phyloP scores from a whole-genome alignment of 2,888 invertebrate species.

The Drosophila neonasuta region DNA sequence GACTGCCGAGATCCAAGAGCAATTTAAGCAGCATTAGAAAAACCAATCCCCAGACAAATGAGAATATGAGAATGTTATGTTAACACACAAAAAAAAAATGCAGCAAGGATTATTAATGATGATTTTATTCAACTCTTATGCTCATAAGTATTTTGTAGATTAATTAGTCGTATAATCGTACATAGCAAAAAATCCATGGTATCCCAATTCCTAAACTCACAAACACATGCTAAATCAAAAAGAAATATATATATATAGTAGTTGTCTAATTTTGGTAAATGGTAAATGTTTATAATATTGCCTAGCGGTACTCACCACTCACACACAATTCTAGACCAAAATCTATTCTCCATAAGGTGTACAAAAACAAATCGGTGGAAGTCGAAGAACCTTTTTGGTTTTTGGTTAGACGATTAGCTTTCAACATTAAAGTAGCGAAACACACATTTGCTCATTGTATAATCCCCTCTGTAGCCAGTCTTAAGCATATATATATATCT shows the following conservation, averaged over 20 bases:
- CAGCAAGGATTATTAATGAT: constrained; percentile 28
- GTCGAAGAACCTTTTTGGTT: neutral
- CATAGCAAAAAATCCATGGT: constrained; percentile 51
- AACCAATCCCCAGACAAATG: neutral
- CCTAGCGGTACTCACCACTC: constrained; percentile 21
- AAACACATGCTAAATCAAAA: neutral
- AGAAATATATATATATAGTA: constrained; percentile 13
- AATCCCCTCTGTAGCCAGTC: constrained; percentile 43
- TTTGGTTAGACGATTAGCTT: constrained; percentile 17
- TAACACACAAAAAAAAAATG: constrained; percentile 1
- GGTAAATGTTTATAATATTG: constrained; percentile 32
- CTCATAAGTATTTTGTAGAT: constrained; percentile 32
- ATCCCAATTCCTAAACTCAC: constrained; percentile 54
- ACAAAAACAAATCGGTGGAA: constrained; percentile 48
- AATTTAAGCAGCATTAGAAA: constrained; percentile 55
- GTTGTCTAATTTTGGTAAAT: constrained; percentile 42
- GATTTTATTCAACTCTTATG: constrained; percentile 48
- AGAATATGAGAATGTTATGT: constrained; percentile 45
- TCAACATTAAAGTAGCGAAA: constrained; percentile 14
- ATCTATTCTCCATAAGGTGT: constrained; percentile 56
- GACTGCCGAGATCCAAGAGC: constrained; percentile 60
- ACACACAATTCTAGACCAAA: constrained; percentile 64
- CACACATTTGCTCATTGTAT: constrained; percentile 52
- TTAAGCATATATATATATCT: constrained; percentile 3
- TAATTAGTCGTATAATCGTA: constrained; percentile 45